A percentile compares a stretch with the other conserved stretches of the same genome.
Conservation (phyloP, 2,113 vertebrate genomes). For the Aythya baeri region DNA sequence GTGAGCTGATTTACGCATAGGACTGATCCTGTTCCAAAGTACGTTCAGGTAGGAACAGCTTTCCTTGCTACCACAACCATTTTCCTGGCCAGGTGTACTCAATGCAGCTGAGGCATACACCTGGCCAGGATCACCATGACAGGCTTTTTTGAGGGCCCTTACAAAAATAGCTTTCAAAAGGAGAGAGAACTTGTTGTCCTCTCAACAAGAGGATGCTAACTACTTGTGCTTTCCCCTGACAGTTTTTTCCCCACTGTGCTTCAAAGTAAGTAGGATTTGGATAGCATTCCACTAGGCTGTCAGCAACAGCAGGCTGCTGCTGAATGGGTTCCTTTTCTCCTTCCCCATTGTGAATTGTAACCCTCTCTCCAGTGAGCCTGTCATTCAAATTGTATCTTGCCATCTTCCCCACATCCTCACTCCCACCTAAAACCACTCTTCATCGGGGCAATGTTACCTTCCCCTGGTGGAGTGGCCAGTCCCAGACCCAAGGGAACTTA, state of each 20-base stretch:
- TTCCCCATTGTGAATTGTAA: not conserved
- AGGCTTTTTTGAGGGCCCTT: not conserved
- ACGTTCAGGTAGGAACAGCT: not conserved
- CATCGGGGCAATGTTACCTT: not conserved
- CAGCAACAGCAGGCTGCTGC: not conserved
- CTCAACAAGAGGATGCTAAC: not conserved
- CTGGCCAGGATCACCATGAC: not conserved
- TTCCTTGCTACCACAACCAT: not conserved
- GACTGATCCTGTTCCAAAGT: not conserved
- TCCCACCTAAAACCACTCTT: not conserved
- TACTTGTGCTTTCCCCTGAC: not conserved
- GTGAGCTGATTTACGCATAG: accelerated
- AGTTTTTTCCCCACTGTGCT: not conserved
- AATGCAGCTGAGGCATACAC: not conserved
- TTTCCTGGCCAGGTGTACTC: not conserved
- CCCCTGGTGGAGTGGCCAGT: not conserved
- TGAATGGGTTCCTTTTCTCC: not conserved
- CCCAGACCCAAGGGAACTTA: constrained; percentile 65
- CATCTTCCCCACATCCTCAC: not conserved
- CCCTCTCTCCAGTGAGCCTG: not conserved
- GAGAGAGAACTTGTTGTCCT: not conserved
- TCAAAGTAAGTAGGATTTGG: not conserved
- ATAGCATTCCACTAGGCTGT: not conserved
- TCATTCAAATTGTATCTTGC: not conserved
- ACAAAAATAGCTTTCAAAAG: not conserved